These are phyloP conservation scores for Drosophila sp. DNA, from an alignment of 1,140 invertebrate genomes.

Conservation along the genomic window DNA sequence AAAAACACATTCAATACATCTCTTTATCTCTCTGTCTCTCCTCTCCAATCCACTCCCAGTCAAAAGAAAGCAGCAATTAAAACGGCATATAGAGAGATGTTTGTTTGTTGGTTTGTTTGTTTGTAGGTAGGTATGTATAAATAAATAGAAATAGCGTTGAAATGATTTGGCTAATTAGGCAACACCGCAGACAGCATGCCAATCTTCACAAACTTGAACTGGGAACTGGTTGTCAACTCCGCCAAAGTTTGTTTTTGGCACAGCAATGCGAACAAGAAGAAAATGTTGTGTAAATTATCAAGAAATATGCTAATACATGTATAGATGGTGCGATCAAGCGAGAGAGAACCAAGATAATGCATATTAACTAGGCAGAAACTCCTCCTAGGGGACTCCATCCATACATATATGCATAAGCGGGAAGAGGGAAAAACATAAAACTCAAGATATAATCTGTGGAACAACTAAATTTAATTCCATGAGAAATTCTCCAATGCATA, in stretches of 20 bases:
- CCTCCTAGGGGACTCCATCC: conserved; percentile 1
- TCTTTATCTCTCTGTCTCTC: no score
- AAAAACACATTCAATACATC: conserved; percentile 24
- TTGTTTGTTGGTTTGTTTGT: conserved; percentile 32
- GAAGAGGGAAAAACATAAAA: conserved; percentile 24
- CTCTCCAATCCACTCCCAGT: conserved; percentile 11
- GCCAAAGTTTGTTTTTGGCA: conserved; percentile 57
- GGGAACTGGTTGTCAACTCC: conserved; percentile 58
- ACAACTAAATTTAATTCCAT: not conserved
- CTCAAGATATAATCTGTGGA: not conserved
- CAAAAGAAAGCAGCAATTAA: conserved; percentile 75
- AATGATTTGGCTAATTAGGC: conserved; percentile 77
- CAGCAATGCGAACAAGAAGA: conserved; percentile 47
- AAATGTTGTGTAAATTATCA: conserved; percentile 64
- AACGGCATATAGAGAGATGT: conserved; percentile 49
- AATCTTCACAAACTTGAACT: conserved; percentile 43
- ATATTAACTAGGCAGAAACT: conserved; percentile 43
- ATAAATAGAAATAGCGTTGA: conserved; percentile 47
- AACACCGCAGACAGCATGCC: conserved; percentile 33
- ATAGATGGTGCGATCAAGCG: conserved; percentile 21
- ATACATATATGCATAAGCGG: conserved; percentile 68
- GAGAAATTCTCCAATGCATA: not conserved
- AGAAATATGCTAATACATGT: conserved; percentile 67
- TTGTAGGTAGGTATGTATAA: conserved; percentile 37
- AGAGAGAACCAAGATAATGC: conserved; percentile 65